Base-by-base conservation (phyloP, 2,888 invertebrate genomes). In the Chalcosyrphus nemorum region DNA sequence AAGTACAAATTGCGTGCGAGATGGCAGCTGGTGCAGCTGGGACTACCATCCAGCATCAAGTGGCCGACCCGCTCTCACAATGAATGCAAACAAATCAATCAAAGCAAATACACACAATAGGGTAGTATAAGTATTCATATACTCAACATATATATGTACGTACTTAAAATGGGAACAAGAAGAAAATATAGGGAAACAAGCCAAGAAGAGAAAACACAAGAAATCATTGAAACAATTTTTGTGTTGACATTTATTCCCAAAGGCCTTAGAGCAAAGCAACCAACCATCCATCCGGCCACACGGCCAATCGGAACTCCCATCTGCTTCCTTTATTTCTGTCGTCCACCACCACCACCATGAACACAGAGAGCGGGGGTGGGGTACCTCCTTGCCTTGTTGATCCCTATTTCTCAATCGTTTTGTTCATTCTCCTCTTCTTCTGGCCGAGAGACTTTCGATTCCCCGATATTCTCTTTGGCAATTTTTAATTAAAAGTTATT, bases 21-120 rank as follows among this genome's bases (percentile, higher is more conserved):
- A 19, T 15, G 27, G 19, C 66, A 68, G 29, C 66, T 74, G 82
- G 54, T 78, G 72, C 72, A 68, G 75, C 66, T 74, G 80, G 35
- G 27, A 9, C 29, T 17, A n/a, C n/a, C 11, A 15, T 41, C 45
- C 27, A 41, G 50, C 70, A 75, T 74, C 80, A 80, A 84, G 68
- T 78, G 74, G 74, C 29, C 15, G 72, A 19, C 17, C 45, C 61
- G 38, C 7, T 7, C 29, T 29, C 66, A 75, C 75, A 75, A 65
- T 65, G 84, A 71, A 84, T 80, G 84, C 84, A 84, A 84, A 84
- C 84, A 84, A 84, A 84, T 84, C 84, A 84, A 84, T 84, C 84
- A 75, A 65, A 80, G 75, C 84, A 84, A 84, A 84, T 70, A 84
- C 65, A 75, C 57, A 63, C 74, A 74, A 78, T 47, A 35, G 63